Percentiles rank a stretch among this genome's conserved stretches.
Evolutionary conservation across 2,888 invertebrate species (phyloP).

Genomic region (Steinernema hermaphroditum): DNA sequence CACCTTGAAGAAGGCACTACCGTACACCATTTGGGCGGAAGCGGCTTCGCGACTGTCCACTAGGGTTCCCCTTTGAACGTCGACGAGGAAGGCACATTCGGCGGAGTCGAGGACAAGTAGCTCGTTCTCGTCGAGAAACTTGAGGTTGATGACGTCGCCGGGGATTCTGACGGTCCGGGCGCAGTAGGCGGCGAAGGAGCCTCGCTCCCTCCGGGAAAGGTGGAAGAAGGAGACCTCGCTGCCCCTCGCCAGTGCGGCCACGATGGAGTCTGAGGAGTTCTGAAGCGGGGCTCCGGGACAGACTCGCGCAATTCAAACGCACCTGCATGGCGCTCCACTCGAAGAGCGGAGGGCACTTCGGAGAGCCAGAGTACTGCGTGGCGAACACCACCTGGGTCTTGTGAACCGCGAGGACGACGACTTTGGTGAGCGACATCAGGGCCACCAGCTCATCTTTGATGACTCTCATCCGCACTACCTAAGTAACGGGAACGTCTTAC

Average conservation of each 20-base stretch:
- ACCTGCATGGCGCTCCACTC: conserved; percentile 81
- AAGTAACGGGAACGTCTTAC: neutral
- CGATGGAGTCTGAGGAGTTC: conserved; percentile 75
- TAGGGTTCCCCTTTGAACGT: conserved; percentile 76
- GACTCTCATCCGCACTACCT: conserved; percentile 51
- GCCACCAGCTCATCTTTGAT: conserved; percentile 49
- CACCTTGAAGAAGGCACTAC: conserved; percentile 69
- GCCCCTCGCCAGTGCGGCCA: conserved; percentile 87
- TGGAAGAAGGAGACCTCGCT: conserved; percentile 84
- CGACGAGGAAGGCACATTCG: conserved; percentile 84
- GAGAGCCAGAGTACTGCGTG: conserved; percentile 48
- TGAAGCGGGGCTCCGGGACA: no score
- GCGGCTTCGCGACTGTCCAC: conserved; percentile 34
- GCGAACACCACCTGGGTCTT: conserved; percentile 6
- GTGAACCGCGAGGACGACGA: conserved; percentile 36
- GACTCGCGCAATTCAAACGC: no score
- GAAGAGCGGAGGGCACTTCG: conserved; percentile 82
- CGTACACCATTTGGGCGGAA: conserved; percentile 67
- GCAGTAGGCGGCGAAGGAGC: conserved; percentile 28
- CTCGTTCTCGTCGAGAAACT: conserved; percentile 40
- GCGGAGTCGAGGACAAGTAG: conserved; percentile 73
- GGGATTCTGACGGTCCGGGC: conserved; percentile 76
- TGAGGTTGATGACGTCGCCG: conserved; percentile 56
- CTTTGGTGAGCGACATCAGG: conserved; percentile 55
- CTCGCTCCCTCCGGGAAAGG: conserved; percentile 65